Percentiles rank a stretch among this genome's conserved stretches.
Conservation (phyloP, 2,113 vertebrate species). For the Hoplias malabaricus region DNA sequence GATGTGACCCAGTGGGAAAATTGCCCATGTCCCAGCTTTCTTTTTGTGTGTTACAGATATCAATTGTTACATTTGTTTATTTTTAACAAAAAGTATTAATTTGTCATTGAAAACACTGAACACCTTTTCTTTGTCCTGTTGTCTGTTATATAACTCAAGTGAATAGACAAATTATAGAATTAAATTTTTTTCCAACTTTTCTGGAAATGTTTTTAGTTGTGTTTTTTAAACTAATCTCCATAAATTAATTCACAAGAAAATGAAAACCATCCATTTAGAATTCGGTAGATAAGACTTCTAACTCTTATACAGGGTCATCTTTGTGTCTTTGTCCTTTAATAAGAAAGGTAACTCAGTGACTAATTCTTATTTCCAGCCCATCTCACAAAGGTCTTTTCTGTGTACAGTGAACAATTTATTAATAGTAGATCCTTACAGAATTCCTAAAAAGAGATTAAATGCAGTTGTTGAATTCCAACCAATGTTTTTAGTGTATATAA, state of each 20-base stretch:
- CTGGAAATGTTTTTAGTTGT: neutral
- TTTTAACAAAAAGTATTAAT: no score
- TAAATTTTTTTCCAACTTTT: neutral
- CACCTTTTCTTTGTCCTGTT: no score
- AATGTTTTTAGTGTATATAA: neutral
- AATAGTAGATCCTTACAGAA: neutral
- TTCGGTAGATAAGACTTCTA: no score
- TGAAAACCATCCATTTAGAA: neutral
- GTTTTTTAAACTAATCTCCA: neutral
- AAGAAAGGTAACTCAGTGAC: neutral
- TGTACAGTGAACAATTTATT: neutral
- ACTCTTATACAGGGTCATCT: neutral
- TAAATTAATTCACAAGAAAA: neutral
- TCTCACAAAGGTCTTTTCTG: neutral
- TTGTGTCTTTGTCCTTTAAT: neutral
- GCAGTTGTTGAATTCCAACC: neutral
- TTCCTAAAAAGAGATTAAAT: neutral
- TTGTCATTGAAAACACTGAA: no score
- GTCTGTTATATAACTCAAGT: no score
- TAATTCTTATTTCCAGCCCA: neutral
- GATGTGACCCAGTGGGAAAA: no score
- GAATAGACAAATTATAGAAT: no score
- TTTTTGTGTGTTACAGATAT: no score
- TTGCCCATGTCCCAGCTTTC: no score
- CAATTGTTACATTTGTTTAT: no score